Base-by-base conservation (phyloP, 2,888 invertebrate species). In the Stenurella melanura region DNA sequence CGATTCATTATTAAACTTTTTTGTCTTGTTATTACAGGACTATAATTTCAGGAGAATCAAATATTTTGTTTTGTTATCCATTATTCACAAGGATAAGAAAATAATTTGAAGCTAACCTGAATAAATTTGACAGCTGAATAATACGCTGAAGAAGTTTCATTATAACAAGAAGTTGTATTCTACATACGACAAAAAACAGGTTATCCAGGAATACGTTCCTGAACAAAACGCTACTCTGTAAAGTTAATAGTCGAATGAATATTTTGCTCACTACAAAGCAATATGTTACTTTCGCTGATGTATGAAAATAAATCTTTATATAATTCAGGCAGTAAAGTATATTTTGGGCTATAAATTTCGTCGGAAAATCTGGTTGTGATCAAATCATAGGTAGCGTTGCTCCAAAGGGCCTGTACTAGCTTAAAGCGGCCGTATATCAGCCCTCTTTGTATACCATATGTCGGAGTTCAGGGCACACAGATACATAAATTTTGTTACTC, bases 271-370 rank as follows among this genome's bases (percentile, higher is more conserved):
- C 38, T 19, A 42, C 42, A 57, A 18, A 12, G 70, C 38, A 60
- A 69, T 57, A 60, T 26, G 60, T 64, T 42, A n/a, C 42, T 61
- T n/a, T 9, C 69, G 69, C 18, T 60, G 58, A 70, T 57, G 58
- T 70, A 60, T 42, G 34, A 19, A 69, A 70, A 76, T 79, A 76
- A 79, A 79, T 79, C 76, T 76, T 38, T 63, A 76, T 74, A 76
- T 70, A 78, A 77, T 77, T 70, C 80, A 78, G 74, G 79, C 78
- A 74, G 76, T 78, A 76, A 78, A 80, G 78, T 78, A 79, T 79
- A 80, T 78, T 74, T 66, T 50, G 67, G 73, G 78, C 19, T 74
- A 78, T 78, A 78, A 78, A 78, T 78, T 72, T 38, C 38, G 50
- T 38, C 21, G 60, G 64, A 58, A 78, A 69, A 58, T 78, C 78